Evolutionary conservation across 2,888 invertebrate genomes (phyloP).

Genomic region (Lysandra bellargus): DNA sequence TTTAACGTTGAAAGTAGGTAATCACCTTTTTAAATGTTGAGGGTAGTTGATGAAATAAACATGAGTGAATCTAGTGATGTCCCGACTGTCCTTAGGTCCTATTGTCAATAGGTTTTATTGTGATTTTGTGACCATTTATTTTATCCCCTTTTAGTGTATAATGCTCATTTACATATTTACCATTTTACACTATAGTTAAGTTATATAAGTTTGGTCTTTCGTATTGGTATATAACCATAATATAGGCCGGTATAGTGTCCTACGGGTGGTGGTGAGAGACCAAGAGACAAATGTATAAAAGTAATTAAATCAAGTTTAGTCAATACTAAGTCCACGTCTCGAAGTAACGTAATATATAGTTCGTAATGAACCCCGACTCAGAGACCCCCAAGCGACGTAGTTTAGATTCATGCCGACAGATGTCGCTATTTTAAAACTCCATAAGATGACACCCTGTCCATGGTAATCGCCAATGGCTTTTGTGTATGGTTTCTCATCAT

Average conservation of each 20-base stretch:
- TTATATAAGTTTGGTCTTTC: constrained; percentile 64
- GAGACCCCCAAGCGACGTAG: background rate
- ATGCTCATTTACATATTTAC: constrained; percentile 78
- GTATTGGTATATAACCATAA: constrained; percentile 42
- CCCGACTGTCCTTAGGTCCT: constrained; percentile 47
- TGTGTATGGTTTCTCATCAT: constrained; percentile 19
- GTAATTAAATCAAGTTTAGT: constrained; percentile 12
- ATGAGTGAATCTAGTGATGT: constrained; percentile 35
- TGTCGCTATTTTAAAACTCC: no score
- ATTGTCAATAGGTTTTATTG: constrained; percentile 55
- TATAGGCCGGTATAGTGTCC: constrained; percentile 29
- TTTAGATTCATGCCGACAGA: background rate
- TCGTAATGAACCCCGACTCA: background rate
- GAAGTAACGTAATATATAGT: background rate
- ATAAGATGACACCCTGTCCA: no score
- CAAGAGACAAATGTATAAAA: constrained; percentile 44
- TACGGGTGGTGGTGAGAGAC: constrained; percentile 48
- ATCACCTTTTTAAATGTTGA: background rate
- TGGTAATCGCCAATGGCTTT: background rate
- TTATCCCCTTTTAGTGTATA: constrained; percentile 73
- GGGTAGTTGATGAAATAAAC: constrained; percentile 13
- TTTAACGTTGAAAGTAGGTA: background rate
- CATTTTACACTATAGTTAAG: constrained; percentile 71
- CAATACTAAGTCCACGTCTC: background rate
- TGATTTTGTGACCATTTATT: constrained; percentile 67